Conservation (phyloP, 2,113 vertebrate genomes). For the Poeciliopsis prolifica region DNA sequence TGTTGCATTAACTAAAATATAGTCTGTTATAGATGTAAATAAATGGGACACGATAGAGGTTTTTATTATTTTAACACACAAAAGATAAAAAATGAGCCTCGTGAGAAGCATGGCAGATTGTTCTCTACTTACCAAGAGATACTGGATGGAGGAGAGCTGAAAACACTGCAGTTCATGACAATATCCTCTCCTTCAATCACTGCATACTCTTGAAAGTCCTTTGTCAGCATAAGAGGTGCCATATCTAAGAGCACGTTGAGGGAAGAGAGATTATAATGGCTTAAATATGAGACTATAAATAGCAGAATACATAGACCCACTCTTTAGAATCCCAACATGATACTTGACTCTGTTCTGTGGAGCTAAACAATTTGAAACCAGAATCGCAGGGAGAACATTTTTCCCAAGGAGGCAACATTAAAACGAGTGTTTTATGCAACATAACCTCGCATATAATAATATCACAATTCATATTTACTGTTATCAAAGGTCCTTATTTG, state of each 20-base stretch:
- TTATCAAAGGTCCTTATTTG: too few species aligned
- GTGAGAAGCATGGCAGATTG: background rate
- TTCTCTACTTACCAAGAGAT: slow-evolving; percentile 83
- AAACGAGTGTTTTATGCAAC: background rate
- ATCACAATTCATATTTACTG: background rate
- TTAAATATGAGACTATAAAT: slow-evolving; percentile 25
- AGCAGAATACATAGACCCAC: background rate
- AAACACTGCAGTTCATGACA: slow-evolving; percentile 85
- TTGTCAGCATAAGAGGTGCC: slow-evolving; percentile 87
- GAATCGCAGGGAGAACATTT: background rate
- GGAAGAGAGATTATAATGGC: slow-evolving; percentile 1
- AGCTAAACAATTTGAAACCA: background rate
- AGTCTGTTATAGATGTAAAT: slow-evolving; percentile 10
- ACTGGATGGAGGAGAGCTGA: slow-evolving; percentile 86
- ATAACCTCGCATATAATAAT: too few species aligned
- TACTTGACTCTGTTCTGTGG: background rate
- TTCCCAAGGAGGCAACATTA: background rate
- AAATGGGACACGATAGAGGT: background rate
- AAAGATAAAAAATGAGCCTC: background rate
- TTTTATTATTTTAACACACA: background rate
- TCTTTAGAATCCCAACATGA: background rate
- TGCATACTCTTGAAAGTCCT: slow-evolving; percentile 81
- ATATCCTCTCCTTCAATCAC: slow-evolving; percentile 80
- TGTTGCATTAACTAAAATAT: slow-evolving; percentile 1
- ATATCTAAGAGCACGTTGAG: slow-evolving; percentile 76